Base-by-base conservation (phyloP, 2,797 vertebrate species). In the Prionace glauca region DNA sequence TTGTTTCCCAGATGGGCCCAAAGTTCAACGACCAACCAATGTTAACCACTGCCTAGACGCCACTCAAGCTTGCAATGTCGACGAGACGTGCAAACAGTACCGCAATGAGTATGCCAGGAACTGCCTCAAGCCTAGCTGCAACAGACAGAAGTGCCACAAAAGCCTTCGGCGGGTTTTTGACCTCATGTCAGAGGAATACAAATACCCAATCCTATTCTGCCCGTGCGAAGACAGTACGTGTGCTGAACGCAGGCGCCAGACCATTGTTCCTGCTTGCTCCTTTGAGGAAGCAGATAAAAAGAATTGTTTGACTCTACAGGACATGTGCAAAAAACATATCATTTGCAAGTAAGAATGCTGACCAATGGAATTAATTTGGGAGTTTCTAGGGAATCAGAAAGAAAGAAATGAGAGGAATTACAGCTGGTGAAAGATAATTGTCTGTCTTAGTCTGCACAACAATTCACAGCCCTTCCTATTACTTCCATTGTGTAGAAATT, bases 181-280 rank as follows among this genome's bases (percentile, higher is more conserved):
- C 96, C 98, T 98, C 62, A 98, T 99, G 0, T 97, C 98, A 0
- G 98, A 98, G 96, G 98, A 98, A 95, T 98, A 98, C 96, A 98
- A 98, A 95, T 98, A 98, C 95, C 98, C 97, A 0, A 97, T 99
- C 84, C 98, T 99, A 9, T 98, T 99, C 97, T 99, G 99, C 95
- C 98, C 98, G 0, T 99, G 99, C 90, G 97, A 97, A 0, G 98
- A 99, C 96, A 97, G 97, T 16, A 95, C 98, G 96, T 99, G 99
- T 86, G 99, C 98, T 1, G 98, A 99, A 96, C 98, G 99, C 62
- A 97, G 99, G 62, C 98, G 98, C 96, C 98, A 99, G 96, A 99
- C 98, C 96, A 99, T 99, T 0, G 99, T 99, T 5, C 99, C 99
- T 0, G 98, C 98, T 95, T 99, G 99, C 95, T 99, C 99, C 36